Evolutionary conservation across 2,888 invertebrate species (phyloP).

Genomic region (Dichetophora obliterata): DNA sequence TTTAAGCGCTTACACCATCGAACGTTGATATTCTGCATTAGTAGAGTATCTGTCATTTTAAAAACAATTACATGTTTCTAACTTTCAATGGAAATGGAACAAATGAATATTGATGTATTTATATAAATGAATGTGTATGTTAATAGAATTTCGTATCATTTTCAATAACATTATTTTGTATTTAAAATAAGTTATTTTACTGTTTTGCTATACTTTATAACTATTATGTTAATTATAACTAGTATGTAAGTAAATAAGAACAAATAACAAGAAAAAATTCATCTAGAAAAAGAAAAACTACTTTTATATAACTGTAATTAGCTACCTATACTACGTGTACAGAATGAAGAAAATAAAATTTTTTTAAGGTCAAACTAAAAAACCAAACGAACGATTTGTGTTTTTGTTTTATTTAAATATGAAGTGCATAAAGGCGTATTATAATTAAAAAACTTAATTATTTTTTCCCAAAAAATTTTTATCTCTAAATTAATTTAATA

Average conservation of each 20-base stretch:
- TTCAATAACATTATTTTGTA: constrained; percentile 18
- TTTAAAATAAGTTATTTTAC: constrained; percentile 31
- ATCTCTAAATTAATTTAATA: no score
- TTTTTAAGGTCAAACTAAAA: constrained; percentile 19
- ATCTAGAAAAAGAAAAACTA: constrained; percentile 13
- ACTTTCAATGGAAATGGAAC: neutral
- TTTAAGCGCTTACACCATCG: neutral
- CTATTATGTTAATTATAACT: constrained; percentile 21
- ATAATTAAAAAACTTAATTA: no score
- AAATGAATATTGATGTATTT: neutral
- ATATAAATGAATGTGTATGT: neutral
- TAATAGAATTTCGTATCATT: constrained; percentile 19
- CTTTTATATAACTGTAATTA: constrained; percentile 35
- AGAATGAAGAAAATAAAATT: constrained; percentile 32
- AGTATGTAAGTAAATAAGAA: constrained; percentile 33
- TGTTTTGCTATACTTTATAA: neutral
- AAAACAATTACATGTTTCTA: neutral
- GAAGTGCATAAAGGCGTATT: neutral
- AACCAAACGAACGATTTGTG: neutral
- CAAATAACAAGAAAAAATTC: constrained; percentile 14
- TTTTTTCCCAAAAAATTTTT: no score
- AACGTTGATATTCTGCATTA: constrained; percentile 14
- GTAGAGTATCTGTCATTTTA: neutral
- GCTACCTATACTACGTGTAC: constrained; percentile 25
- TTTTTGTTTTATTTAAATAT: neutral